Evolutionary conservation across 2,888 invertebrate genomes (phyloP).

Genomic region (Smittia aterrima): DNA sequence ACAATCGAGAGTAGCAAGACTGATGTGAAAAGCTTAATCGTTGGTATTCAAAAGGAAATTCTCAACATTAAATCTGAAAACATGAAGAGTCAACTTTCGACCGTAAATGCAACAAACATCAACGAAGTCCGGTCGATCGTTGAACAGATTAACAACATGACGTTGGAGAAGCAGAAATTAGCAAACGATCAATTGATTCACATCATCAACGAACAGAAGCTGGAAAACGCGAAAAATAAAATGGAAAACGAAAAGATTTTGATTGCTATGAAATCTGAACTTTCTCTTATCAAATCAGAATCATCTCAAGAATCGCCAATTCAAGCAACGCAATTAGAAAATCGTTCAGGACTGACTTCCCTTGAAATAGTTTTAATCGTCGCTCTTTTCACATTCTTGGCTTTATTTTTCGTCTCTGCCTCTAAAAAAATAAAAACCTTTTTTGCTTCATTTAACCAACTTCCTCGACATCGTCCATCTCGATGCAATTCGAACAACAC

Average conservation of each 20-base stretch:
- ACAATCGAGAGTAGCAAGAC: too few species aligned
- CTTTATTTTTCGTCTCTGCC: too few species aligned
- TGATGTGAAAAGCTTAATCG: neutral
- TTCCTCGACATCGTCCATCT: too few species aligned
- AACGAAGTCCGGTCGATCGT: neutral
- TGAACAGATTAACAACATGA: neutral
- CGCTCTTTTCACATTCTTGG: too few species aligned
- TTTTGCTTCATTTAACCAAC: too few species aligned
- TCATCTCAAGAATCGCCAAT: too few species aligned
- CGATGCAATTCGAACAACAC: too few species aligned
- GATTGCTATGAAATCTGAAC: neutral
- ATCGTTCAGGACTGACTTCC: too few species aligned
- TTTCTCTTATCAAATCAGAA: too few species aligned
- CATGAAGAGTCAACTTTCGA: neutral
- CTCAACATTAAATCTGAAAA: neutral
- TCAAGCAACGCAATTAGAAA: too few species aligned
- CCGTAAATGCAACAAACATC: neutral
- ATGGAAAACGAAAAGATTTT: neutral
- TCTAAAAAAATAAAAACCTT: too few species aligned
- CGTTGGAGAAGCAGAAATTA: neutral
- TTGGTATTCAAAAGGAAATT: neutral
- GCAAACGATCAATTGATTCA: neutral
- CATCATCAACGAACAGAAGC: neutral
- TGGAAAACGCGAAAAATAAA: neutral
- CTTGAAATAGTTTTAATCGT: too few species aligned